Evolutionary conservation across 1,140 invertebrate genomes (phyloP).

Genomic region (Dolichoris vasculosae): DNA sequence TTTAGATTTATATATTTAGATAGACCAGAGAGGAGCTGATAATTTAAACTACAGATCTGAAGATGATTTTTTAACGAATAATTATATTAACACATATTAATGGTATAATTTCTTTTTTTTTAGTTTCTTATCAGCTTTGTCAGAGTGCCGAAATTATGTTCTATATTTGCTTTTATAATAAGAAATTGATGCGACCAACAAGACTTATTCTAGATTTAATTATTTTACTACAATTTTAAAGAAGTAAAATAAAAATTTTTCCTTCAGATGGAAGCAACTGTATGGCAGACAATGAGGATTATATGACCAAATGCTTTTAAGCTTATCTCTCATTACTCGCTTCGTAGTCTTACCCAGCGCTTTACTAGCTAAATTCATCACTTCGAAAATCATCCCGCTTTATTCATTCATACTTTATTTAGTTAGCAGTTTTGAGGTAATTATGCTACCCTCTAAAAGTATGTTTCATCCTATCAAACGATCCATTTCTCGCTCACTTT

Average conservation of each 20-base stretch:
- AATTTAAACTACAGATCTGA: background rate
- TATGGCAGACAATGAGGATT: conserved; percentile 72
- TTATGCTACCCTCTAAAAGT: conserved; percentile 59
- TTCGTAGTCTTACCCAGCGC: conserved; percentile 74
- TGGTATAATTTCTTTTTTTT: background rate
- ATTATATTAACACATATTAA: background rate
- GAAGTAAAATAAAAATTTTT: conserved; percentile 58
- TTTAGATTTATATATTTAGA: background rate
- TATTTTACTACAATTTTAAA: conserved; percentile 27
- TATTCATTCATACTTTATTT: conserved; percentile 65
- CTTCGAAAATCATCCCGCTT: conserved; percentile 67
- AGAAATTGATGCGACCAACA: background rate
- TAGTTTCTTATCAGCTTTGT: background rate
- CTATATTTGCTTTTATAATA: conserved; percentile 5
- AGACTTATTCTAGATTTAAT: conserved; percentile 13
- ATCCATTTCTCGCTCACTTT: background rate
- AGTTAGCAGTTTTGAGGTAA: conserved; percentile 71
- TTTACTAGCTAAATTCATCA: conserved; percentile 67
- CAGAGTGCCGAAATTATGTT: background rate
- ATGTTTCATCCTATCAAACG: background rate
- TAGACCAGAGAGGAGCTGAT: background rate
- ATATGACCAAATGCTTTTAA: conserved; percentile 71
- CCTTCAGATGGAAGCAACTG: conserved; percentile 74
- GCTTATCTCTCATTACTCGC: conserved; percentile 66
- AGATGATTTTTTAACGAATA: background rate